Evolutionary conservation across 2,888 invertebrate genomes (phyloP).

Genomic region (Polyommatus iphigenia): DNA sequence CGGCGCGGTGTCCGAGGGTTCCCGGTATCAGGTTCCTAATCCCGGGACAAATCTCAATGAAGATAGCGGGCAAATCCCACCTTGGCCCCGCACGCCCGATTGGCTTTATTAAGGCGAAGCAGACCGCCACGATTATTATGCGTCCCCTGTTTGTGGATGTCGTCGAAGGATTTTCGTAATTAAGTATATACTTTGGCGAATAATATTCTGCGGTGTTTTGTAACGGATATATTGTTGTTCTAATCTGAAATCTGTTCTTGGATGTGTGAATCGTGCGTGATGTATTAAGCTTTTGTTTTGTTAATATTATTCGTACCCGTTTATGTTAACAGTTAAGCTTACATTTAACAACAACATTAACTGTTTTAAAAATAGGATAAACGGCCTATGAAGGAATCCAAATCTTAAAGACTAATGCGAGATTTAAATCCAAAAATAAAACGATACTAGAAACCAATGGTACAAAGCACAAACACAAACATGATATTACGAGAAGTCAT

Average conservation of each 20-base stretch:
- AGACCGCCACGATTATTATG: conserved; percentile 80
- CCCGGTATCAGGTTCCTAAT: conserved; percentile 74
- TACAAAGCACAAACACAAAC: conserved; percentile 19
- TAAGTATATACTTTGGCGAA: conserved; percentile 63
- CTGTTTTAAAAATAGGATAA: no score
- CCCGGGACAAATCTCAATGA: conserved; percentile 80
- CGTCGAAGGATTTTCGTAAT: conserved; percentile 71
- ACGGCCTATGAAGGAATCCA: no score
- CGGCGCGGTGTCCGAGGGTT: conserved; percentile 45
- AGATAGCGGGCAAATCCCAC: conserved; percentile 71
- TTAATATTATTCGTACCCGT: neutral
- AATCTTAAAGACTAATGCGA: no score
- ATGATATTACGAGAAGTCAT: neutral
- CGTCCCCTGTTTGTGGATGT: conserved; percentile 78
- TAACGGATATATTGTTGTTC: conserved; percentile 14
- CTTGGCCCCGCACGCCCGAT: conserved; percentile 59
- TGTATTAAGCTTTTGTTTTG: neutral
- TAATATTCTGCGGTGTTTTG: conserved; percentile 32
- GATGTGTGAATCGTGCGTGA: conserved; percentile 24
- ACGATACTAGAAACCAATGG: no score
- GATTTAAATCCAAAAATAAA: no score
- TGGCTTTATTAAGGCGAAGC: conserved; percentile 80
- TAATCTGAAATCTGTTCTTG: no score
- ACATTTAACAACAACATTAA: neutral
- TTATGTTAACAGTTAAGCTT: neutral